Evolutionary conservation across 2,888 invertebrate genomes (phyloP), one percentile per base, ranked within the genome.

Genomic region (Tiliacea citrago): DNA sequence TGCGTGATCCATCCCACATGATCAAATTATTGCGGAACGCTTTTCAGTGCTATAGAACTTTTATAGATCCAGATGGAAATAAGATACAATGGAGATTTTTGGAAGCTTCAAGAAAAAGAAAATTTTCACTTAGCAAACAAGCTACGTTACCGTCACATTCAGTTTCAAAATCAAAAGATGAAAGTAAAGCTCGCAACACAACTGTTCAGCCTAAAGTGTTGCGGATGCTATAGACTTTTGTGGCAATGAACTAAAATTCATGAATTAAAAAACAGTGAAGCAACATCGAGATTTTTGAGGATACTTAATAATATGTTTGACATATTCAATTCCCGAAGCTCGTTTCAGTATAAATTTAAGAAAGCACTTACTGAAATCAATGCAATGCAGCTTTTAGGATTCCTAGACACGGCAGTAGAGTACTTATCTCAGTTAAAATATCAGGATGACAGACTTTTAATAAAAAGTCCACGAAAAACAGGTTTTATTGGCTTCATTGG

Each of bases 21-120:
- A 53, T 81, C 1, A 79, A 83, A 71, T 49, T 81, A 18, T 16
- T 83, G 9, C 71, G 80, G 45, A 83, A 83, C 47, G 63, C 78
- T 51, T 79, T 83, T 51, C 66, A 73, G 29, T 18, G 66, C 42
- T 73, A 66, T 66, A 42, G 12, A 45, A 77, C 60, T 13, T 60
- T 73, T 66, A 35, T 73, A 66, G 66, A 45, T 73, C 16, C 3
- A 73, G 72, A 60, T 66, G 72, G 66, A 1, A 73, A 66, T 66
- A 73, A 12, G 2, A 60, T 61, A 69, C 29, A 61, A 16, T 69
- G 60, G 60, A n/a, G 4, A 39, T 69, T 69, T 69, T 69, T 49
- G 69, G 60, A 49, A 68, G 12, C 68, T 68, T 49, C 68, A 68
- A 47, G 53, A 55, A 55, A 67, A 0, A 42, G 67, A 55, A 55